Evolutionary conservation across 2,113 vertebrate genomes (phyloP).

Genomic region (Glaucidium brasilianum): DNA sequence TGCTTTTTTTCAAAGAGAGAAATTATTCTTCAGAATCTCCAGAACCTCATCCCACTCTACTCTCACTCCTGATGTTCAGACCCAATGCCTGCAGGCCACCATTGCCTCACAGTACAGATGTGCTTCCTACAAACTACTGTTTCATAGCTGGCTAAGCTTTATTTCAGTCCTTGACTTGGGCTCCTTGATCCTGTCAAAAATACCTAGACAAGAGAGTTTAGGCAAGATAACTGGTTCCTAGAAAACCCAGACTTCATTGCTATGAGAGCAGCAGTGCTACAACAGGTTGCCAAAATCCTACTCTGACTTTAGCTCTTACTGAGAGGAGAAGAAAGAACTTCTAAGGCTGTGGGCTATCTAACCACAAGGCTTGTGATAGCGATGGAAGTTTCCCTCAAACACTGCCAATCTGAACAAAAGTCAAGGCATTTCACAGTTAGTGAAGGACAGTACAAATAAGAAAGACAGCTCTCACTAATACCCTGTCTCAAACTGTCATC

Average conservation of each 20-base stretch:
- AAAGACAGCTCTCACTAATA: neutral
- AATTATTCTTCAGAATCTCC: neutral
- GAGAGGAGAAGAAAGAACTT: neutral
- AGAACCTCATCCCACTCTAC: neutral
- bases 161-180: neutral
- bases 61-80: neutral
- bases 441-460: neutral
- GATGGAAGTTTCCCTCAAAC: neutral
- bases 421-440: neutral
- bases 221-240: neutral
- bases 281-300: neutral
- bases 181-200: neutral
- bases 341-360: neutral
- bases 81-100: neutral
- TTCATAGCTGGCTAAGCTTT: neutral
- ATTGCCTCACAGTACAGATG: neutral
- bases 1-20: neutral
- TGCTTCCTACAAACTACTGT: neutral
- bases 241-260: neutral
- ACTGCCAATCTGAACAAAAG: neutral
- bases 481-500: neutral
- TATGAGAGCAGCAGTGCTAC: neutral
- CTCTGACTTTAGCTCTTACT: neutral
- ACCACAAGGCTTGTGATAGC: neutral
- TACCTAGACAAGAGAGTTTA: neutral